Percentiles rank a stretch among this genome's conserved stretches.
Evolutionary conservation across 2,113 vertebrate species (phyloP).

Genomic region (Ailuropoda melanoleuca): DNA sequence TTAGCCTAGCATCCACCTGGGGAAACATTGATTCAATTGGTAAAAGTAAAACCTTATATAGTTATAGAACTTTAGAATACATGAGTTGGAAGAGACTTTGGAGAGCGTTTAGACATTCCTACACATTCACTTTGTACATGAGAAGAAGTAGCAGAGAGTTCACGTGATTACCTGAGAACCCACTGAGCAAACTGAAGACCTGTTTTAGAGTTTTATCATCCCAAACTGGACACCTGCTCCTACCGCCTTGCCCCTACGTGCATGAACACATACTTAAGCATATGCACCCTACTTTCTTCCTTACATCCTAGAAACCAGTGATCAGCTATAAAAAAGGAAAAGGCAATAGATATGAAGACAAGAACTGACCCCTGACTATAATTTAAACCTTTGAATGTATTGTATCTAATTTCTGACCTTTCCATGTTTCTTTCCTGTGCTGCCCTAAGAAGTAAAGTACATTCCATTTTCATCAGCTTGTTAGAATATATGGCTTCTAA

Average conservation of each 20-base stretch:
- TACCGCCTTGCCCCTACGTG: neutral
- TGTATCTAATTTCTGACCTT: neutral
- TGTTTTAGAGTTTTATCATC: neutral
- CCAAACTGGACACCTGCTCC: neutral
- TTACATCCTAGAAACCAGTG: neutral
- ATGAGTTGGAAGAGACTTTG: neutral
- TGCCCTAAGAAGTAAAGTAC: neutral
- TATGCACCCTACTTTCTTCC: neutral
- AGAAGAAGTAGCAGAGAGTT: neutral
- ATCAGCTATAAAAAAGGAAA: neutral
- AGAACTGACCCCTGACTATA: neutral
- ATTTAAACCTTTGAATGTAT: neutral
- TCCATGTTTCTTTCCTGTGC: neutral
- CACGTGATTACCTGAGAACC: neutral
- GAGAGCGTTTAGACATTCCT: neutral
- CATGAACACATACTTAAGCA: neutral
- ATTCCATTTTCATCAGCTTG: neutral
- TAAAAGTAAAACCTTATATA: neutral
- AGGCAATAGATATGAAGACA: neutral
- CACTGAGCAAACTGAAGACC: neutral
- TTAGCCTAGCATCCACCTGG: neutral
- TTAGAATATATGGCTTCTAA: neutral
- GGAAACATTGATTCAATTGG: neutral
- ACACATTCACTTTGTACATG: neutral
- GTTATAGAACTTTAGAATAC: neutral